Conservation (phyloP, 2,888 invertebrate species). For the Stenoptilia bipunctidactyla region DNA sequence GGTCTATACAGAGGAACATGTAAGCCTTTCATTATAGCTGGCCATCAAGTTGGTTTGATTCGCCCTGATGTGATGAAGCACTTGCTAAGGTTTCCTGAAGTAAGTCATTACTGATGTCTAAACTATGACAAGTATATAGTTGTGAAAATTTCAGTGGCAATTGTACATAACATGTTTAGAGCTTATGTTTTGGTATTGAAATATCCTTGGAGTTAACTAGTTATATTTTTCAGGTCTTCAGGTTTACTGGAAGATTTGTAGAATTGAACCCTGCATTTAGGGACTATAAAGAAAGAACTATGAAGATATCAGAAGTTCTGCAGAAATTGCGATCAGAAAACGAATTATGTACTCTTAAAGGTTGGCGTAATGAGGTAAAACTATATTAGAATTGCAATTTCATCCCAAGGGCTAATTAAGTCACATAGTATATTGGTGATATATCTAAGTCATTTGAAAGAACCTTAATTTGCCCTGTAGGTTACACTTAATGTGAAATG, state of each 20-base stretch:
- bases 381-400: no score
- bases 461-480: no score
- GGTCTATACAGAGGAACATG: slow-evolving; percentile 84
- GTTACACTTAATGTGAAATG: no score
- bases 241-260: slow-evolving; percentile 78
- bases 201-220: no score
- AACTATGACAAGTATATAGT: no score
- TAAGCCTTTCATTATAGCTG: slow-evolving; percentile 89
- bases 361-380: slow-evolving; percentile 95
- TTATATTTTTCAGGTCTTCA: slow-evolving; percentile 78
- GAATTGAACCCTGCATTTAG: slow-evolving; percentile 90
- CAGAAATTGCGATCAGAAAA: slow-evolving; percentile 81
- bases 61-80: slow-evolving; percentile 87
- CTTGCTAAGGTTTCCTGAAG: slow-evolving; percentile 85
- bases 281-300: slow-evolving; percentile 86
- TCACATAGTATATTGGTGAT: no score
- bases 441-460: no score
- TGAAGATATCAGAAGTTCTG: slow-evolving; percentile 83
- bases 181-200: no score
- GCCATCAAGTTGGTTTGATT: slow-evolving; percentile 90
- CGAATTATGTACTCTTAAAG: slow-evolving; percentile 84
- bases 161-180: no score
- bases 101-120: slow-evolving; percentile 50
- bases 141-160: no score
- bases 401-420: no score